Evolutionary conservation across 2,797 vertebrate species (phyloP).

Genomic region (Xiphorhynchus erythropygius): DNA sequence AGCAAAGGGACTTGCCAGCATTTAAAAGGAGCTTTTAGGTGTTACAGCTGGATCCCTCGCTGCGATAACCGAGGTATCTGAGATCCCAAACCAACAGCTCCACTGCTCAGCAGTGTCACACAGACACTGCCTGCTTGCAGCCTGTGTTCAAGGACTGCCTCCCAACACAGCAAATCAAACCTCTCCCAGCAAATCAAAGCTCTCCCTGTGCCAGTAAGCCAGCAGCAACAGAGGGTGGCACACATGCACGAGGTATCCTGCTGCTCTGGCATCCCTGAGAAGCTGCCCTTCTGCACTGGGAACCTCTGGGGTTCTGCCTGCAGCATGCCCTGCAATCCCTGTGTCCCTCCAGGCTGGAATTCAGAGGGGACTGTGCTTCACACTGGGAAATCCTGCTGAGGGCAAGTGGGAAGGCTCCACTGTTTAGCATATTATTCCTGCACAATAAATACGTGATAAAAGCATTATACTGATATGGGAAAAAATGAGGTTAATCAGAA

Average conservation of each 20-base stretch:
- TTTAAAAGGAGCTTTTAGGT: background rate
- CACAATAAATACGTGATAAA: background rate
- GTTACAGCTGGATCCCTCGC: background rate
- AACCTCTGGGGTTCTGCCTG: background rate
- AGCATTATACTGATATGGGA: background rate
- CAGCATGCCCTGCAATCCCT: rapidly evolving
- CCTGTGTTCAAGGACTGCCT: background rate
- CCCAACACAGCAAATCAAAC: background rate
- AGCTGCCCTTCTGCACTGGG: background rate
- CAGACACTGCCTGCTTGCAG: background rate
- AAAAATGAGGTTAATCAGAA: background rate
- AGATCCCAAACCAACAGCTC: background rate
- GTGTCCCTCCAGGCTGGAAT: rapidly evolving
- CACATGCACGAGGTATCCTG: background rate
- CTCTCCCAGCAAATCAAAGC: background rate
- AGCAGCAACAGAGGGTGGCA: background rate
- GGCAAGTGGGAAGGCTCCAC: background rate
- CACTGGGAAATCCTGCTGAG: background rate
- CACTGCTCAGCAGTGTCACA: background rate
- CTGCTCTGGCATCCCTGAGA: background rate
- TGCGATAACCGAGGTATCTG: background rate
- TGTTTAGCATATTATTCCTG: background rate
- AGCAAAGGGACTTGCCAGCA: background rate
- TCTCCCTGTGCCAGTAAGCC: background rate
- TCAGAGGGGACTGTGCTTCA: background rate